Base-by-base conservation (phyloP, 2,797 vertebrate species). In the Tamandua tetradactyla region DNA sequence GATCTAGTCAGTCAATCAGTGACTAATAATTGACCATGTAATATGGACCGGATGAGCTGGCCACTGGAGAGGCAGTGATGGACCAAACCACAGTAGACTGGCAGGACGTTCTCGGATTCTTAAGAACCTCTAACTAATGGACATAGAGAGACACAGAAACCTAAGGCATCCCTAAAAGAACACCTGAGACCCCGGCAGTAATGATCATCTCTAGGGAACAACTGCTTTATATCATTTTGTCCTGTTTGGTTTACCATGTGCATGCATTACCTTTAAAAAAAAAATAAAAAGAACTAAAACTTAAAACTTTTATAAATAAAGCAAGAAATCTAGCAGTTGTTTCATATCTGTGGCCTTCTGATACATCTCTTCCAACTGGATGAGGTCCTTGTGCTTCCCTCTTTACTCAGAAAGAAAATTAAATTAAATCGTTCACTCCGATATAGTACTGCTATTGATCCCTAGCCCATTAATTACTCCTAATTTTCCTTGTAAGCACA, bases 391-490 rank as follows among this genome's bases (percentile, higher is more conserved):
- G 75, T 7, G 3, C 22, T 89, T 87, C 42, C 68, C 78, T 93
- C 71, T 90, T 93, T 72, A 91, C 23, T 72, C 85, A 89, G 40
- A 74, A 94, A 91, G 75, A 94, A 97, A 95, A 95, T 86, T 82
- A 97, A 95, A 95, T 86, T 82, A 83, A 96, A 95, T 71, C 0
- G 0, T 66, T 94, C 42, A 8, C 47, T 95, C 76, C 49, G 59
- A 42, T 79, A 88, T 49, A 86, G n/a, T 42, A 80, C 30, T 78
- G 47, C 61, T 90, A 88, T 90, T 71, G 69, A 93, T 95, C 52
- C 47, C 55, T 72, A 35, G 76, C 62, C 86, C 52, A 83, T 95
- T 93, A 95, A 90, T 94, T 80, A 84, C 87, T 93, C 49, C 91
- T 90, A 62, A 90, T 93, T 96, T 90, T 78, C 69, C 87, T 94